Evolutionary conservation across 1,140 invertebrate genomes (phyloP).

Genomic region (Drosophila leontia): DNA sequence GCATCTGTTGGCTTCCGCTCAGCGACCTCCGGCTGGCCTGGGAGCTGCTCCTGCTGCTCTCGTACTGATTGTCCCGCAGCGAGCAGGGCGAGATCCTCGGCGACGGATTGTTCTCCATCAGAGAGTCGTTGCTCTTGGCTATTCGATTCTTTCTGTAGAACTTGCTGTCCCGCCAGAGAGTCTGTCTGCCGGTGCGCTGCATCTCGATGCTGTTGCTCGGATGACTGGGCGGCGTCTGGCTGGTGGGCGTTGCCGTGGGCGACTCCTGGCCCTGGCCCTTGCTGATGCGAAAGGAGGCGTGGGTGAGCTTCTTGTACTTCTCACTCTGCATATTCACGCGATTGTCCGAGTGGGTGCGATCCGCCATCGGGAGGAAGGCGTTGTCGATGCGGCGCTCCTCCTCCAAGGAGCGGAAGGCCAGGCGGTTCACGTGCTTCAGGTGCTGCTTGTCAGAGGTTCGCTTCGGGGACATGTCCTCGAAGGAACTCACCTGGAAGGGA

Average conservation of each 20-base stretch:
- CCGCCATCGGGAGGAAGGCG: constrained; percentile 80
- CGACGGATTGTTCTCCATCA: constrained; percentile 79
- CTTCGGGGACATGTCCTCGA: constrained; percentile 84
- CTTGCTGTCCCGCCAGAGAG: constrained; percentile 82
- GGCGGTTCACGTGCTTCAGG: constrained; percentile 79
- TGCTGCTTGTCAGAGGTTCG: constrained; percentile 62
- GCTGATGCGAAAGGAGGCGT: constrained; percentile 81
- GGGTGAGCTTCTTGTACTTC: constrained; percentile 84
- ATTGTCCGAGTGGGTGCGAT: constrained; percentile 84
- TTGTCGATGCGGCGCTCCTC: constrained; percentile 84
- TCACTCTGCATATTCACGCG: constrained; percentile 83
- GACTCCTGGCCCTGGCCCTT: constrained; percentile 66
- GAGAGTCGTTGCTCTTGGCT: constrained; percentile 83
- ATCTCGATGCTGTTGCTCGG: constrained; percentile 59
- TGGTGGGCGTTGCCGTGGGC: constrained; percentile 45
- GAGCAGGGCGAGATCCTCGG: constrained; percentile 74
- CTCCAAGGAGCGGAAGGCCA: constrained; percentile 83
- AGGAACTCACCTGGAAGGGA: constrained; percentile 72
- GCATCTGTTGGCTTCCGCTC: constrained; percentile 74
- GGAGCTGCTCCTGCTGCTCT: constrained; percentile 65
- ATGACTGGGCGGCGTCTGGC: constrained; percentile 56
- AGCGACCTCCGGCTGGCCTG: constrained; percentile 67
- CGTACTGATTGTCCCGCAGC: constrained; percentile 79
- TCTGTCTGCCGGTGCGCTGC: constrained; percentile 71
- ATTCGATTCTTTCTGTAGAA: constrained; percentile 84